These are phyloP conservation scores for Stigmatopora argus DNA, from an alignment of 2,113 vertebrate genomes.

Conservation along the genomic window DNA sequence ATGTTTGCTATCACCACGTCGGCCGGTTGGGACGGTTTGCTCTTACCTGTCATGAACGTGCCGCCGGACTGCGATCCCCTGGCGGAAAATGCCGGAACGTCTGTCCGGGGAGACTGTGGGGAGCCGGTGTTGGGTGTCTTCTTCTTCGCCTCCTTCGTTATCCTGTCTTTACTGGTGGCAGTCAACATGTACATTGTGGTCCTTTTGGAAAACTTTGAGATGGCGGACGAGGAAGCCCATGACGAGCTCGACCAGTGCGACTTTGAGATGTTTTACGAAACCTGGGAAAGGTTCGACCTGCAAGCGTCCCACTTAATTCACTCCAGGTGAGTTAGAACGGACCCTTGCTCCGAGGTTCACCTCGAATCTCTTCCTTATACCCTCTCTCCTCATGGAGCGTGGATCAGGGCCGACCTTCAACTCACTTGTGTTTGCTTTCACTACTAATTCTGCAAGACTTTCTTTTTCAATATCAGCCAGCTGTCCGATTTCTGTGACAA, in stretches of 20 bases:
- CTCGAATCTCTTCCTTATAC: neutral
- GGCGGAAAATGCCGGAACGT: conserved; percentile 77
- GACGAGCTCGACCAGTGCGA: conserved; percentile 88
- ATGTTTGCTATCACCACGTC: conserved; percentile 93
- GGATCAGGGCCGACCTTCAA: neutral
- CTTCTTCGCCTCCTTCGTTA: conserved; percentile 93
- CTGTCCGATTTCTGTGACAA: conserved; percentile 89
- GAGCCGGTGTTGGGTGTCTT: conserved; percentile 81
- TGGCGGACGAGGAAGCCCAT: conserved; percentile 86
- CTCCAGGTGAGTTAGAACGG: conserved; percentile 42
- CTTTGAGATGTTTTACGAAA: conserved; percentile 97
- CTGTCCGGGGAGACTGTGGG: conserved; percentile 79
- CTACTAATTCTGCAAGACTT: neutral
- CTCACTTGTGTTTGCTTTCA: neutral
- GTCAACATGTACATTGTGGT: conserved; percentile 98
- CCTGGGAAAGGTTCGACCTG: conserved; percentile 94
- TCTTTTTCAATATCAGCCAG: conserved; percentile 40
- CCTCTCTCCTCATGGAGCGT: neutral
- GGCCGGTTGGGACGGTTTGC: conserved; percentile 89
- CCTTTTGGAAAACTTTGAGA: conserved; percentile 94
- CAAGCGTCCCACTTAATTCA: conserved; percentile 86
- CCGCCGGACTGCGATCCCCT: conserved; percentile 82
- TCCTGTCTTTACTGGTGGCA: conserved; percentile 89
- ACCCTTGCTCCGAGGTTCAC: no score
- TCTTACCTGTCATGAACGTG: conserved; percentile 84